Conservation (phyloP, 2,888 invertebrate species). For the Andrena flavipes region DNA sequence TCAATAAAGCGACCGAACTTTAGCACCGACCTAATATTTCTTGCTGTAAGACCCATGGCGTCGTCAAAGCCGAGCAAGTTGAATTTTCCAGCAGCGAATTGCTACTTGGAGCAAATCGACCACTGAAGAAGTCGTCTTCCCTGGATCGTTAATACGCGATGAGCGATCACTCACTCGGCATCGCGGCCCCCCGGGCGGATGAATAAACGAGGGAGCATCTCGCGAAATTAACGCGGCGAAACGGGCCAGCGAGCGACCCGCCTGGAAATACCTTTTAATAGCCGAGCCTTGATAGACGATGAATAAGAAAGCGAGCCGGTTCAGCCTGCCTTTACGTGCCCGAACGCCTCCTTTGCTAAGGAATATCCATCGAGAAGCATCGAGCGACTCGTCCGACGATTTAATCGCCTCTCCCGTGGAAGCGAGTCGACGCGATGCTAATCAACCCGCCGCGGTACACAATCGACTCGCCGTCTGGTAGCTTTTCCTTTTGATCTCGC, state of each 20-base stretch:
- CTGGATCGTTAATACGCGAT: conserved; percentile 4
- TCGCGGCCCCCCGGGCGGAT: not conserved
- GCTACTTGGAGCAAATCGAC: not conserved
- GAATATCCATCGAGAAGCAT: too few species aligned
- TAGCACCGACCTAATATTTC: too few species aligned
- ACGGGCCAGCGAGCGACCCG: not conserved
- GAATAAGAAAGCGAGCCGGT: conserved; percentile 23
- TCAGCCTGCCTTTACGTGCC: not conserved
- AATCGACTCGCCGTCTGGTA: too few species aligned
- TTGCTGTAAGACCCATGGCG: too few species aligned
- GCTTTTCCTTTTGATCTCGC: not conserved
- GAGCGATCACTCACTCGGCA: not conserved
- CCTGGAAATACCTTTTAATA: conserved; percentile 28
- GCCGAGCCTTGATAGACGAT: conserved; percentile 19
- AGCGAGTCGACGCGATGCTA: too few species aligned
- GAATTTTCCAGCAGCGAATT: not conserved
- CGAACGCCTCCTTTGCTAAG: not conserved
- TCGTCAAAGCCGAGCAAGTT: not conserved
- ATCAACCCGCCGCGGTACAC: too few species aligned
- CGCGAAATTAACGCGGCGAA: conserved; percentile 25
- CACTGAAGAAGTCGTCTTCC: not conserved
- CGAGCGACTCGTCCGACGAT: not conserved
- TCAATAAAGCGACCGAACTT: too few species aligned
- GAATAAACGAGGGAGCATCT: conserved; percentile 21
- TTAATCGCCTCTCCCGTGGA: too few species aligned